phyloP scores from a whole-genome alignment of 2,797 vertebrate genomes.

The Scleropages formosus region DNA sequence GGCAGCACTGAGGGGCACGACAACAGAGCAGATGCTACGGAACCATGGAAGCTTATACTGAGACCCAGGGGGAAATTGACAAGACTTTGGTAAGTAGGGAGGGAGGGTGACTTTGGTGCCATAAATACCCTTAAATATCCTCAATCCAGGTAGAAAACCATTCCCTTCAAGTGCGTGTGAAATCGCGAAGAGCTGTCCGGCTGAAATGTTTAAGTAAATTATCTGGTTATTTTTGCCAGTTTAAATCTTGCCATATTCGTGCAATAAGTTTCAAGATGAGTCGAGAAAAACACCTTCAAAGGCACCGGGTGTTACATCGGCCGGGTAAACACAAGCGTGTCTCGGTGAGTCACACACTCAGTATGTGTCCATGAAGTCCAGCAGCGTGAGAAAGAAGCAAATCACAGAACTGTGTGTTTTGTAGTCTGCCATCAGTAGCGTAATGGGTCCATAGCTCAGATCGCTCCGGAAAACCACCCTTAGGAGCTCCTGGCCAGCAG shows the following conservation, averaged over 20 bases:
- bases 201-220: too few relatives aligned
- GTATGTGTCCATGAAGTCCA: background rate
- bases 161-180: too few relatives aligned
- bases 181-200: too few relatives aligned
- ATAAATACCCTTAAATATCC: too few relatives aligned
- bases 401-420: background rate
- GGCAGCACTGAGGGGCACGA: constrained; percentile 44
- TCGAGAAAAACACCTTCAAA: background rate
- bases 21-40: constrained; percentile 40
- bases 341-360: background rate
- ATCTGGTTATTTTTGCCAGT: too few relatives aligned
- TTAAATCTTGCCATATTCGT: too few relatives aligned
- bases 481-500: too few relatives aligned
- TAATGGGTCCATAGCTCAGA: too few relatives aligned
- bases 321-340: constrained; percentile 1
- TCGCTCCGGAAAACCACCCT: too few relatives aligned
- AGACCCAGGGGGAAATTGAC: constrained; percentile 73
- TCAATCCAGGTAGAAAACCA: too few relatives aligned
- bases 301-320: background rate
- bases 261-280: too few relatives aligned
- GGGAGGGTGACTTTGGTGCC: background rate
- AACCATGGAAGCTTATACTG: constrained; percentile 72
- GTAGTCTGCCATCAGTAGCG: background rate
- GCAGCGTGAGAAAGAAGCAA: background rate
- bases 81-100: constrained; percentile 67